Percentiles rank a stretch among this genome's conserved stretches.
These are phyloP conservation scores for Celastrina argiolus DNA, from an alignment of 2,888 invertebrate species.

Conservation along the genomic window DNA sequence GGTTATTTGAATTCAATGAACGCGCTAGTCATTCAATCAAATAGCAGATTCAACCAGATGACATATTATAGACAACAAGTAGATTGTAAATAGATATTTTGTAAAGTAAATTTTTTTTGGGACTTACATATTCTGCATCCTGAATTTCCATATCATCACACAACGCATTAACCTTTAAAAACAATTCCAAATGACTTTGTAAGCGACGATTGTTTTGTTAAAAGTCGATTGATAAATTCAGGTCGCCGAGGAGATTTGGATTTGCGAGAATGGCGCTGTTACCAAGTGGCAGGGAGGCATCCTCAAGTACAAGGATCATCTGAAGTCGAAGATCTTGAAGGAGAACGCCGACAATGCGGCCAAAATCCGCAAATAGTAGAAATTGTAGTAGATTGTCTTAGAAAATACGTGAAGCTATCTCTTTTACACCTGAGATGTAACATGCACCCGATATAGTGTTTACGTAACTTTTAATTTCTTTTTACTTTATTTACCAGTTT, in stretches of 20 bases:
- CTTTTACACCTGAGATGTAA: conserved; percentile 17
- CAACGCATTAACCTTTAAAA: too few relatives aligned
- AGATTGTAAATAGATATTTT: too few relatives aligned
- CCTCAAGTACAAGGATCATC: conserved; percentile 95
- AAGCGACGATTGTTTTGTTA: background rate
- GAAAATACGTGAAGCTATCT: conserved; percentile 18
- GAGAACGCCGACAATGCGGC: conserved; percentile 79
- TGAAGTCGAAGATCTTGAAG: conserved; percentile 91
- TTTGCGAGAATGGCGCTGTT: conserved; percentile 96
- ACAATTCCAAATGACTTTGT: too few relatives aligned
- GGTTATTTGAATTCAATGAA: too few relatives aligned
- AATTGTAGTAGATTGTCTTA: conserved; percentile 26
- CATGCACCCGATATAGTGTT: conserved; percentile 7
- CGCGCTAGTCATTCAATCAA: too few relatives aligned
- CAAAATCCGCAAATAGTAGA: conserved; percentile 63
- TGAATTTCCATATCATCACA: too few relatives aligned
- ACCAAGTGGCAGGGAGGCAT: conserved; percentile 99
- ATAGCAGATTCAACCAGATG: too few relatives aligned
- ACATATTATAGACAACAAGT: too few relatives aligned
- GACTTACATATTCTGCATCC: too few relatives aligned
- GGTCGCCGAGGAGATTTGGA: conserved; percentile 99
- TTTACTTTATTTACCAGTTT: background rate
- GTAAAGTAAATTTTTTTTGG: too few relatives aligned
- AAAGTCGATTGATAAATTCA: conserved; percentile 48
- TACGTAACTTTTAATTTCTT: conserved; percentile 1